Base-by-base conservation (phyloP, 2,888 invertebrate genomes). In the Ichneumoninae sp. region DNA sequence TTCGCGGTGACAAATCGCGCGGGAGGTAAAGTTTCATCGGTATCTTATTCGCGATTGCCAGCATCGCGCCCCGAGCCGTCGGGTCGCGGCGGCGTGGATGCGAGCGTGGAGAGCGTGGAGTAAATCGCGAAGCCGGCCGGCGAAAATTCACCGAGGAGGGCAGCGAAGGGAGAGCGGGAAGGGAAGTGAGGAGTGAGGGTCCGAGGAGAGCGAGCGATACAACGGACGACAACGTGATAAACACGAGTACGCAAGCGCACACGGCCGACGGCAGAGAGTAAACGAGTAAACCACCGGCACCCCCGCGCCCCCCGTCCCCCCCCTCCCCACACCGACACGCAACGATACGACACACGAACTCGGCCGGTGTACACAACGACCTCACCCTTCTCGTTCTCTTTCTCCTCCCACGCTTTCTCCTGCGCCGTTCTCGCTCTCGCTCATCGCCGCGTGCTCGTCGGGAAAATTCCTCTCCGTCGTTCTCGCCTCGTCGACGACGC, bases 301-400 rank as follows among this genome's bases (percentile, higher is more conserved):
- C 65, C 30, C 22, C 71, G 65, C 52, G 10, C 50, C 16, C 62
- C n/a, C 8, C 54, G 19, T 19, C 68, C 16, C 16, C 30, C 50
- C n/a, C 13, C 16, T 44, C 19, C 22, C 33, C 44, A 62, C 82
- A 80, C 75, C 75, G 84, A 84, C 82, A 82, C 16, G 16, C 81
- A 84, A 79, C 81, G 78, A 79, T 82, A 75, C 75, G 81, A 82
- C 75, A 78, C 81, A 86, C 87, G 84, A 79, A 81, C 84, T 81
- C 77, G 85, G 44, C 83, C 80, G 76, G 68, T 66, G 66, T 60
- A 57, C 33, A 57, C 33, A 44, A 62, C 66, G 36, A 40, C 60
- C 72, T 71, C 65, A 66, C 66, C 44, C 44, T 47, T 16, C 44
- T 33, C 71, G 13, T 13, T 65, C 80, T 40, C 77, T 36, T 54